Percentiles rank a stretch among this genome's conserved stretches.
Conservation (phyloP, 2,113 vertebrate species). For the Axis porcinus region DNA sequence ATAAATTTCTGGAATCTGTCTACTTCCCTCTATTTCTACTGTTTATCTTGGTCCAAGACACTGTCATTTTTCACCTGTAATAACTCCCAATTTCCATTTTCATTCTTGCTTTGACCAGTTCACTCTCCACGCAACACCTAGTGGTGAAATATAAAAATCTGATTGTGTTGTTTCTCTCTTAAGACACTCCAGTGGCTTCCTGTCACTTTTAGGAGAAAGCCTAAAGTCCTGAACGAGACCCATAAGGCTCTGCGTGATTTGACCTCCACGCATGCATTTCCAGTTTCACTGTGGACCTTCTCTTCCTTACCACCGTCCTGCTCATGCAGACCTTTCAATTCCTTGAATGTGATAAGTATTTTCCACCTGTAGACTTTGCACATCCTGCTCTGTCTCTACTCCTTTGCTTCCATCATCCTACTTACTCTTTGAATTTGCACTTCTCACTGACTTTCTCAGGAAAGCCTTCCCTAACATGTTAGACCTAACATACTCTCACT, state of each 20-base stretch:
- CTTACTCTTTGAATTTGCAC: neutral
- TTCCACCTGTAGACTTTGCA: neutral
- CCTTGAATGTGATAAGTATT: neutral
- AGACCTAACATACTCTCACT: neutral
- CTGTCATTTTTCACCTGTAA: neutral
- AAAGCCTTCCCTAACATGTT: neutral
- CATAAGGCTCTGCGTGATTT: neutral
- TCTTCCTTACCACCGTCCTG: neutral
- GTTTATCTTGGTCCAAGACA: neutral
- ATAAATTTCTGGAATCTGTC: neutral
- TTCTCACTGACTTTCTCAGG: neutral
- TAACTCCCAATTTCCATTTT: neutral
- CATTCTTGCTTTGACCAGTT: neutral
- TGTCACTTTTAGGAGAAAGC: neutral
- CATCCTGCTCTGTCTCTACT: neutral
- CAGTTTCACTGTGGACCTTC: neutral
- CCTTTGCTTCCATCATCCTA: neutral
- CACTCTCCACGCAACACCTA: neutral
- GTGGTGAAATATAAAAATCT: neutral
- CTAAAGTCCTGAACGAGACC: neutral
- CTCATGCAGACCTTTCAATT: neutral
- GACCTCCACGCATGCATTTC: neutral
- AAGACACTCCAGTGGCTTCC: neutral
- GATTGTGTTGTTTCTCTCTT: neutral
- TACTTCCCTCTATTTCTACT: neutral